phyloP scores from a whole-genome alignment of 2,113 vertebrate species.

The Pelecanus crispus region DNA sequence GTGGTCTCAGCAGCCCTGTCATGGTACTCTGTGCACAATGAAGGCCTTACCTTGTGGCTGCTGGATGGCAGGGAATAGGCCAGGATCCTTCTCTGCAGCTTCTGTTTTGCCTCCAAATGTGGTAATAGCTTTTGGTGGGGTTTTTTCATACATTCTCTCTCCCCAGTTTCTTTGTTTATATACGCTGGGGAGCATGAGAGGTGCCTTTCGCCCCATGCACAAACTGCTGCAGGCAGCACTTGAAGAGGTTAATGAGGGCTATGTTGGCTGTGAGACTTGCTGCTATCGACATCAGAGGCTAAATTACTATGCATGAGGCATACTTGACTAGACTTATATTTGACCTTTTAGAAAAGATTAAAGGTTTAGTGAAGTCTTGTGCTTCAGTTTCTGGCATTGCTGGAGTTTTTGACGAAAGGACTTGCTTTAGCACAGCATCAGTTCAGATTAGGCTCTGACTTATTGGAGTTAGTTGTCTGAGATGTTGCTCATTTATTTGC shows the following conservation, averaged over 20 bases:
- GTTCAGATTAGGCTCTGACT: neutral
- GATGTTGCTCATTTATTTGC: neutral
- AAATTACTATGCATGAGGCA: neutral
- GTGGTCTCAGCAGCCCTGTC: neutral
- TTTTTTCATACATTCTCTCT: neutral
- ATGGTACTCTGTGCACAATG: accelerated
- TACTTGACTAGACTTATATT: neutral
- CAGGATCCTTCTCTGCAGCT: neutral
- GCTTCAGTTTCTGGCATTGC: neutral
- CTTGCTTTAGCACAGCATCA: neutral
- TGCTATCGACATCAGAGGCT: neutral
- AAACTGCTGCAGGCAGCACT: neutral
- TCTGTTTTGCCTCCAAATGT: neutral
- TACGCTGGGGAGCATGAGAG: neutral
- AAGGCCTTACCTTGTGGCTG: neutral
- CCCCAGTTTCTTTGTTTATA: neutral
- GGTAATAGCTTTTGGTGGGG: neutral
- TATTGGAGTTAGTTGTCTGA: neutral
- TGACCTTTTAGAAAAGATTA: constrained; percentile 22
- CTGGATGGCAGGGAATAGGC: neutral
- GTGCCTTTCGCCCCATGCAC: neutral
- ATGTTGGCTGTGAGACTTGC: neutral
- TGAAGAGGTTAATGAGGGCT: neutral
- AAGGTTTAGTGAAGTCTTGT: constrained; percentile 7
- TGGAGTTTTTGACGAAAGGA: neutral